Evolutionary conservation across 2,797 vertebrate species (phyloP).

Genomic region (Diceros bicornis): DNA sequence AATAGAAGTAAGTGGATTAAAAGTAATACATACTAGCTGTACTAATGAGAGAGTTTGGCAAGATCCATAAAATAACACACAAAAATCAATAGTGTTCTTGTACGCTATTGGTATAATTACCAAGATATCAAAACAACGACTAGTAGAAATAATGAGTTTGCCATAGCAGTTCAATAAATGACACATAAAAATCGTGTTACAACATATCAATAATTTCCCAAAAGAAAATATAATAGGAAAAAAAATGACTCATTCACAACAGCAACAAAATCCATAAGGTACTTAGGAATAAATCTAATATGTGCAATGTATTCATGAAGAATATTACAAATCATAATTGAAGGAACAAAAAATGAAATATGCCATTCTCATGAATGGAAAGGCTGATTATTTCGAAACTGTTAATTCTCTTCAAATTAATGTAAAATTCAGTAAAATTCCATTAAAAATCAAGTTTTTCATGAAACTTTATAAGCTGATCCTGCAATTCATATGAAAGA

Average conservation of each 20-base stretch:
- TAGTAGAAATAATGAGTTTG: not conserved
- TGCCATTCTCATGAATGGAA: not conserved
- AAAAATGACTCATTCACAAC: not conserved
- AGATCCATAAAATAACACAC: not conserved
- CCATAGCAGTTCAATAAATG: not conserved
- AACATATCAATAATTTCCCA: not conserved
- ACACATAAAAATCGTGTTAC: not conserved
- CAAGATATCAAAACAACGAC: not conserved
- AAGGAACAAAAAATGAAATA: not conserved
- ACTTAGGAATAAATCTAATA: not conserved
- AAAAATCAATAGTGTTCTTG: slow-evolving; percentile 7
- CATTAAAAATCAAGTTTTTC: not conserved
- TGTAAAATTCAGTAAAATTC: slow-evolving; percentile 6
- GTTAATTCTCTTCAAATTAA: not conserved
- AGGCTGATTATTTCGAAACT: not conserved
- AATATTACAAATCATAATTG: slow-evolving; percentile 6
- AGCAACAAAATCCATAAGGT: not conserved
- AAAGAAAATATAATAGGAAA: slow-evolving; percentile 10
- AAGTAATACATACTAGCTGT: not conserved
- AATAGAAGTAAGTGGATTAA: not conserved
- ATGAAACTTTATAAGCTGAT: not conserved
- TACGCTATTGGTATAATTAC: not conserved
- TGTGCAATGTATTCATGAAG: not conserved
- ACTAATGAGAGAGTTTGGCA: not conserved
- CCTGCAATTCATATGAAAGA: not conserved